Evolutionary conservation across 2,113 vertebrate genomes (phyloP).

Genomic region (Hipposideros armiger): DNA sequence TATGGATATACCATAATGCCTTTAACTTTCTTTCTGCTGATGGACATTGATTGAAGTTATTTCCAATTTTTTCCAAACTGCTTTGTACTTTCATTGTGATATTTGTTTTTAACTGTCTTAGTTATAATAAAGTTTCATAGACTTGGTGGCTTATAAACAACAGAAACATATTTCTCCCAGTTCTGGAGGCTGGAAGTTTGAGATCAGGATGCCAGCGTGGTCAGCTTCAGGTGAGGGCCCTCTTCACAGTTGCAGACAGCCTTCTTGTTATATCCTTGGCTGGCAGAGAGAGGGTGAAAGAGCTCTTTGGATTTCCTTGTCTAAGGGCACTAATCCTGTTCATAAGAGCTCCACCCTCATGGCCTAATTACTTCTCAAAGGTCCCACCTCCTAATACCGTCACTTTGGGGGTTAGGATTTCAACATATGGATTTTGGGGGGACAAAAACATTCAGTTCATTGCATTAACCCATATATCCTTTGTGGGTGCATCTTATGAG

Average conservation of each 20-base stretch:
- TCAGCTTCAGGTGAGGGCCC: not conserved
- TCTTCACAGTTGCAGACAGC: not conserved
- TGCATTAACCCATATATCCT: not conserved
- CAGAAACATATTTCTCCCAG: not conserved
- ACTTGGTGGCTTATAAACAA: not conserved
- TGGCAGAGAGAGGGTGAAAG: not conserved
- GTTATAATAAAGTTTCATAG: not conserved
- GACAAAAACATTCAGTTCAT: not conserved
- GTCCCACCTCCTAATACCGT: not conserved
- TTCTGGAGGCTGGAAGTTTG: not conserved
- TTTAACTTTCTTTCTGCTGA: not conserved
- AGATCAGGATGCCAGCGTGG: not conserved
- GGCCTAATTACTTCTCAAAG: not conserved
- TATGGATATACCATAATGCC: not conserved
- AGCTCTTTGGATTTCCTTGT: not conserved
- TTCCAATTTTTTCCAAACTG: not conserved
- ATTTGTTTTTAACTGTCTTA: constrained; percentile 23
- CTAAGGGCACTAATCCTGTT: not conserved
- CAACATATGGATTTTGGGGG: not conserved
- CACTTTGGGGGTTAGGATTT: not conserved
- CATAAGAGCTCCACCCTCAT: not conserved
- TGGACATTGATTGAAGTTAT: not conserved
- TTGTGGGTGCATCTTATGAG: not conserved
- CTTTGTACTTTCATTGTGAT: not conserved
- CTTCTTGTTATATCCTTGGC: not conserved